These are phyloP conservation scores for Cyanoderma ruficeps DNA, from an alignment of 2,113 vertebrate species.

Conservation along the genomic window DNA sequence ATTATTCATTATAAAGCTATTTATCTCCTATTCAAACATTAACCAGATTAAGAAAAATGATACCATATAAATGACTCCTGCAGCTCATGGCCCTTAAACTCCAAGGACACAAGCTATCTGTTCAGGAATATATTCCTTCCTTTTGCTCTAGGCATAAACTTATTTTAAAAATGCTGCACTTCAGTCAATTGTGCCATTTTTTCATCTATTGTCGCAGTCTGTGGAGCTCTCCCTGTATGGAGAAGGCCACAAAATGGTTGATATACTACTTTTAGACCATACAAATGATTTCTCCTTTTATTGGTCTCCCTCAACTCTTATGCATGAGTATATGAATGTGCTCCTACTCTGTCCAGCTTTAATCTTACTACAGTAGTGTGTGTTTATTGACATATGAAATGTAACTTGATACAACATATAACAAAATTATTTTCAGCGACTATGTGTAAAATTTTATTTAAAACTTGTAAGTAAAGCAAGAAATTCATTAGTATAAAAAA, in stretches of 20 bases:
- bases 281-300: neutral
- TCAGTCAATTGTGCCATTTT: neutral
- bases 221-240: neutral
- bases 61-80: conserved; percentile 2
- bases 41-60: conserved; percentile 42
- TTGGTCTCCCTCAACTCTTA: neutral
- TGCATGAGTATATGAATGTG: neutral
- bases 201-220: neutral
- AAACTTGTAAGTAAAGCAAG: neutral
- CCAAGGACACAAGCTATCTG: conserved; percentile 9
- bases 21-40: conserved; percentile 48
- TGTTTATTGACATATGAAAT: neutral
- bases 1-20: conserved; percentile 51
- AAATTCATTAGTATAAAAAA: conserved; percentile 6
- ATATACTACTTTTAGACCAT: neutral
- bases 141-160: neutral
- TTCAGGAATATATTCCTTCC: neutral
- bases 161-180: neutral
- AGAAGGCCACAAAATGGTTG: neutral
- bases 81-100: conserved; percentile 4
- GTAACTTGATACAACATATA: neutral
- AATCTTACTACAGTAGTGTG: neutral
- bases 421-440: neutral
- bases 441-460: neutral
- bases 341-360: neutral